A percentile compares a stretch with the other conserved stretches of the same genome.
Evolutionary conservation across 2,113 vertebrate species (phyloP).

Genomic region (Pelusios castaneus): DNA sequence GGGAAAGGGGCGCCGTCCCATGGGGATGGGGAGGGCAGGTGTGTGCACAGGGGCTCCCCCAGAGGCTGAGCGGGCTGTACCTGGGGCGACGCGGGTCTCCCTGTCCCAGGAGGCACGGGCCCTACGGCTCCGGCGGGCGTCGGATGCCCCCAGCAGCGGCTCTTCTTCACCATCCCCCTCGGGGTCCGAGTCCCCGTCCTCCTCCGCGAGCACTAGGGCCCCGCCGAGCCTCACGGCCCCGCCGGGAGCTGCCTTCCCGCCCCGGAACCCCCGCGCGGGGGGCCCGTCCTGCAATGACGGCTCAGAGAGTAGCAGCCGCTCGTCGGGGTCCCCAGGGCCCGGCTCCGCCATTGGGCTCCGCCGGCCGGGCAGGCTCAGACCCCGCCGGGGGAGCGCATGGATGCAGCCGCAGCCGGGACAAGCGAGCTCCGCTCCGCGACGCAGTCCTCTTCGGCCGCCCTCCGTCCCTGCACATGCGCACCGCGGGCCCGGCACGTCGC

Average conservation of each 20-base stretch:
- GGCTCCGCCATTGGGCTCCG: background rate
- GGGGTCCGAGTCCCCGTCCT: slow-evolving; percentile 11
- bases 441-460: too few relatives aligned
- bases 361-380: background rate
- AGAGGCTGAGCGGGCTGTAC: background rate
- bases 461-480: background rate
- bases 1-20: background rate
- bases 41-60: too few relatives aligned
- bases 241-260: slow-evolving; percentile 53
- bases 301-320: slow-evolving; percentile 40
- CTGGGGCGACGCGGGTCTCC: slow-evolving; percentile 17
- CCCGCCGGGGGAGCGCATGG: background rate
- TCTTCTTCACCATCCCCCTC: slow-evolving; percentile 60
- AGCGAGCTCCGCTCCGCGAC: background rate
- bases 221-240: slow-evolving; percentile 65
- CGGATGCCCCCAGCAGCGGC: slow-evolving; percentile 32
- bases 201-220: background rate
- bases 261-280: slow-evolving; percentile 10
- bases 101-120: background rate
- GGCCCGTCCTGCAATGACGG: slow-evolving; percentile 34
- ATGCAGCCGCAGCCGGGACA: fast-evolving
- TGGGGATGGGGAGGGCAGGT: background rate
- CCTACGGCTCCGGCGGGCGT: background rate
- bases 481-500: background rate
- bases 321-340: background rate